Conservation (phyloP, 2,113 vertebrate genomes). For the Odontophorus gujanensis region DNA sequence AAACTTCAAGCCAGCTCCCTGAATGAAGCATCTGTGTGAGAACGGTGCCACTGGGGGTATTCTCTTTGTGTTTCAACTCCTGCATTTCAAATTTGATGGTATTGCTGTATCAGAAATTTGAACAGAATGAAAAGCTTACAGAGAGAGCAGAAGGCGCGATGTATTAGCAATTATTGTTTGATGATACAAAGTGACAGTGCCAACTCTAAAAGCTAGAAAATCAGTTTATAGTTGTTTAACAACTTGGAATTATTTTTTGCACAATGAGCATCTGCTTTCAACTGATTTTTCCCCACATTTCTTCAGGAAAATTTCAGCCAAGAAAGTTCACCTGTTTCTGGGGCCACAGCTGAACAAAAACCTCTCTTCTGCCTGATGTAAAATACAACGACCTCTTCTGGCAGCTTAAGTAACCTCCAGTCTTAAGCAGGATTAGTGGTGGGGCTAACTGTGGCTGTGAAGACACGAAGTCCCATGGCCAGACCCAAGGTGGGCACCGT, state of each 20-base stretch:
- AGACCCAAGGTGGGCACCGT: not conserved
- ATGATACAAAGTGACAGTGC: not conserved
- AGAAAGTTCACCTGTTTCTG: not conserved
- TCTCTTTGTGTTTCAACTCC: constrained; percentile 83
- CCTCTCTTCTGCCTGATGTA: not conserved
- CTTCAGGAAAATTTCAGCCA: not conserved
- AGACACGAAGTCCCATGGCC: not conserved
- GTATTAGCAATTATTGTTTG: constrained; percentile 40
- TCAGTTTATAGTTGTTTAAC: constrained; percentile 39
- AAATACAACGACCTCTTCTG: not conserved
- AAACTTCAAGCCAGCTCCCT: constrained; percentile 79
- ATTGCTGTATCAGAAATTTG: constrained; percentile 71
- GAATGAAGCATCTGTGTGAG: constrained; percentile 78
- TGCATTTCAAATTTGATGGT: constrained; percentile 83
- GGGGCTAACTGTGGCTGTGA: not conserved
- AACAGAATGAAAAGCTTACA: not conserved
- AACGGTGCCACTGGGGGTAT: constrained; percentile 79
- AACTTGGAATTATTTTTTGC: constrained; percentile 36
- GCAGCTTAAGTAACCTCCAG: not conserved
- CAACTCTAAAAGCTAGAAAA: constrained; percentile 17
- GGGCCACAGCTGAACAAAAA: not conserved
- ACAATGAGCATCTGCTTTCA: constrained; percentile 10
- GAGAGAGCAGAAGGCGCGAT: constrained; percentile 25
- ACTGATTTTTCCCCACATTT: not conserved
- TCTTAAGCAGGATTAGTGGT: not conserved